phyloP scores from a whole-genome alignment of 2,113 vertebrate genomes.

The Myrmecobius fasciatus region DNA sequence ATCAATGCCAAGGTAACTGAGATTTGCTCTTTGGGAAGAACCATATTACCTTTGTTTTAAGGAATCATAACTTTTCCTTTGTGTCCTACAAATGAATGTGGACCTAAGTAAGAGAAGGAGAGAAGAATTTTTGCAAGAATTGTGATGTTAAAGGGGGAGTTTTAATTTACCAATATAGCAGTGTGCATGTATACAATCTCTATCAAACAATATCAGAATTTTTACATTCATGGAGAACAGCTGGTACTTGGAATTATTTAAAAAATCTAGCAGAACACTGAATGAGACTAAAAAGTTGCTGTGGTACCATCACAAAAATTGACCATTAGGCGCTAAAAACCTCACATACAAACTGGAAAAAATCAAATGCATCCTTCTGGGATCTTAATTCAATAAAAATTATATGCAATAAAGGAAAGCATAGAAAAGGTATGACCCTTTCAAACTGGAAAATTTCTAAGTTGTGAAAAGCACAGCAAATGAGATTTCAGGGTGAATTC shows the following conservation, averaged over 20 bases:
- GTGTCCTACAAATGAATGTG: background rate
- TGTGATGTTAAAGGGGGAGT: background rate
- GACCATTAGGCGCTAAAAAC: background rate
- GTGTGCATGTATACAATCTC: background rate
- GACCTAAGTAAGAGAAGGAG: background rate
- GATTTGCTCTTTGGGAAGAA: background rate
- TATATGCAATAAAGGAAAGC: background rate
- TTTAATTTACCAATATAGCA: background rate
- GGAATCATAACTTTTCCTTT: background rate
- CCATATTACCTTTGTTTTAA: background rate
- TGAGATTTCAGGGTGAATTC: background rate
- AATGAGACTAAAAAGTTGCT: background rate
- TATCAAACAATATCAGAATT: background rate
- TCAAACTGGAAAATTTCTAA: background rate
- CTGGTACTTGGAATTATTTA: background rate
- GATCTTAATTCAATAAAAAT: background rate
- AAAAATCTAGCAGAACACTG: background rate
- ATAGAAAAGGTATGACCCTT: background rate
- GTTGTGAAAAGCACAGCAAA: background rate
- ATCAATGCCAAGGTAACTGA: background rate
- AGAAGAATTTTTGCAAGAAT: background rate
- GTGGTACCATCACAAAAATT: background rate
- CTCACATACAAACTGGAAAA: background rate
- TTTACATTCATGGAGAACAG: background rate
- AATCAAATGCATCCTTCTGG: background rate